A percentile compares a stretch with the other conserved stretches of the same genome.
phyloP scores from a whole-genome alignment of 2,113 vertebrate genomes.

The Podilymbus podiceps region DNA sequence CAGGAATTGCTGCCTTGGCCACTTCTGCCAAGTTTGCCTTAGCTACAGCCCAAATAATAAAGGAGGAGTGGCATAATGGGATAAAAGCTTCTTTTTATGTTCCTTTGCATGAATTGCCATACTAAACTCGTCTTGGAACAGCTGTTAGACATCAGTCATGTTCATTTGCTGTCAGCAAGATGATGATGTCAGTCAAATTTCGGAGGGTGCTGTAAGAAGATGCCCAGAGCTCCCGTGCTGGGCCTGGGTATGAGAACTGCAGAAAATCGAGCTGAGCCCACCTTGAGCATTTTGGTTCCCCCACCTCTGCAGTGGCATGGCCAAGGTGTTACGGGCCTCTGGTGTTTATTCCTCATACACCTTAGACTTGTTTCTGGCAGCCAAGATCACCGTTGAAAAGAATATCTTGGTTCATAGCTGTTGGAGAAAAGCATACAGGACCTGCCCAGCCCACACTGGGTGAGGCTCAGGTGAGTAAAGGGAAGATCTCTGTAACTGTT shows the following conservation, averaged over 20 bases:
- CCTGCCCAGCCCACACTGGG: rapidly evolving
- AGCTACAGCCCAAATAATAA: neutral
- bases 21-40: neutral
- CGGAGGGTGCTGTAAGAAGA: neutral
- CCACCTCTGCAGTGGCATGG: rapidly evolving
- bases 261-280: neutral
- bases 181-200: neutral
- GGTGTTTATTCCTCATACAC: neutral
- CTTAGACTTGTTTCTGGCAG: neutral
- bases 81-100: neutral
- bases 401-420: neutral
- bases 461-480: neutral
- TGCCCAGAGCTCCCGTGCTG: neutral
- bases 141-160: neutral
- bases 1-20: neutral
- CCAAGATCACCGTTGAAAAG: neutral
- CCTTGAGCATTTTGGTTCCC: neutral
- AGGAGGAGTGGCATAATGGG: neutral
- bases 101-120: neutral
- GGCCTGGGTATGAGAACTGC: neutral
- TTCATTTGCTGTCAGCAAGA: neutral
- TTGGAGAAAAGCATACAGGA: neutral
- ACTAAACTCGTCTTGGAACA: neutral
- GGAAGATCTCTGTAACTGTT: neutral
- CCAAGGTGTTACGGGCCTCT: neutral